phyloP scores from a whole-genome alignment of 1,140 invertebrate genomes.

The Zaprionus inermis region DNA sequence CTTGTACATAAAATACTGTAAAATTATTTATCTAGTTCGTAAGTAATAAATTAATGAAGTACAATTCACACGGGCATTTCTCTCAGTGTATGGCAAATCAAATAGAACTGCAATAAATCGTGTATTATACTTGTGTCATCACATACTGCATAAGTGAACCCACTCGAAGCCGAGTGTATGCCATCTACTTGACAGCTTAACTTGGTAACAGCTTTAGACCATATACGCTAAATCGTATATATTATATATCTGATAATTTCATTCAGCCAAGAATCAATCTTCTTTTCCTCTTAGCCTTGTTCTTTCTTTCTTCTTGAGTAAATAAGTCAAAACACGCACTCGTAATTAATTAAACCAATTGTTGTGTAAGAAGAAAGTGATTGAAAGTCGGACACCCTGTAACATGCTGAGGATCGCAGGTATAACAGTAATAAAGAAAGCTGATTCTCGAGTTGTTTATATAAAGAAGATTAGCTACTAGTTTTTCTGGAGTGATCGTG shows the following conservation, averaged over 20 bases:
- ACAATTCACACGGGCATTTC: not conserved
- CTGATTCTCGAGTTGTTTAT: no score
- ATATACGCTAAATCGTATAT: not conserved
- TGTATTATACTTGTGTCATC: not conserved
- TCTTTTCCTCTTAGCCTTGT: not conserved
- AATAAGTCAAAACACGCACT: not conserved
- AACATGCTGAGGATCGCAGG: not conserved
- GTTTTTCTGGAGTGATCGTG: no score
- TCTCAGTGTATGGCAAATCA: conserved; percentile 1
- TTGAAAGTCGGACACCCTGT: not conserved
- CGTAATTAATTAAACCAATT: not conserved
- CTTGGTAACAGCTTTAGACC: not conserved
- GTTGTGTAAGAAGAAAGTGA: not conserved
- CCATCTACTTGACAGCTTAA: not conserved
- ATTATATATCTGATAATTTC: not conserved
- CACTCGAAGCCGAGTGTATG: not conserved
- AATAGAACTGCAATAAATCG: not conserved
- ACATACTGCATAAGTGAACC: not conserved
- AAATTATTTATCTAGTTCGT: conserved; percentile 27
- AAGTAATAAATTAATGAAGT: conserved; percentile 1
- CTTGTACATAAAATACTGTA: conserved; percentile 15
- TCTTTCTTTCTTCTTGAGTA: not conserved
- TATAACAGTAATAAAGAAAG: not conserved
- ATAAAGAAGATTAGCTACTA: no score
- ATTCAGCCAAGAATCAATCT: not conserved